These are phyloP conservation scores for Epizoanthus ramosus DNA, from an alignment of 92 coral and sea anemone species.

Conservation along the genomic window DNA sequence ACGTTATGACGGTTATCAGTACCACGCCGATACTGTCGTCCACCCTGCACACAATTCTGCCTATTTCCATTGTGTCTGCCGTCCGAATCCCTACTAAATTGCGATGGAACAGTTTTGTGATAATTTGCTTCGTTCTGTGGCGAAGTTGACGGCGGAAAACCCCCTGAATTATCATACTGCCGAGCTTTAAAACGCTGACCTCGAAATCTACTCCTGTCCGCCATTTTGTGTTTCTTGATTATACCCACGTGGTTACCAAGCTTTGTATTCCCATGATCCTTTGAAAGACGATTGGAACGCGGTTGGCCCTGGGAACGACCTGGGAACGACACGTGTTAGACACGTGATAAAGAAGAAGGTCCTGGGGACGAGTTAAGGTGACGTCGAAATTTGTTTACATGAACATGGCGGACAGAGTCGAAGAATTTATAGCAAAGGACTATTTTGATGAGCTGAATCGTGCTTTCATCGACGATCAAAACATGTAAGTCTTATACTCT, in stretches of 20 bases:
- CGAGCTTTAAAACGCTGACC: conserved; percentile 21
- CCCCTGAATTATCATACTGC: neutral
- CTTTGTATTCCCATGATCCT: conserved; percentile 18
- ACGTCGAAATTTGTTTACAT: conserved; percentile 38
- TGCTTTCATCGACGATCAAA: conserved; percentile 70
- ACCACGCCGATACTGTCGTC: neutral
- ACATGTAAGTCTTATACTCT: conserved; percentile 69
- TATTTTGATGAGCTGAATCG: conserved; percentile 77
- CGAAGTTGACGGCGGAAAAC: neutral
- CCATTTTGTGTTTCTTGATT: conserved; percentile 13
- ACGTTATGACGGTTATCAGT: neutral
- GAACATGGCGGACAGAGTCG: conserved; percentile 74
- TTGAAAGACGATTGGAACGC: neutral
- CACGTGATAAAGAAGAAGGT: neutral
- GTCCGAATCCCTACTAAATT: too few species aligned
- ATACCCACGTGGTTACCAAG: conserved; percentile 27
- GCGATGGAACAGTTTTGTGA: neutral
- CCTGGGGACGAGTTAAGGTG: conserved; percentile 5
- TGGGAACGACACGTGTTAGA: neutral
- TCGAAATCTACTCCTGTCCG: conserved; percentile 3
- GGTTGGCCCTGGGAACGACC: neutral
- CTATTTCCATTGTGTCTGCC: neutral
- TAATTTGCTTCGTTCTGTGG: neutral
- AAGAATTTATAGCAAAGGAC: conserved; percentile 50
- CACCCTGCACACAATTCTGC: neutral